These are phyloP conservation scores for Falco berigora DNA, from an alignment of 2,797 vertebrate species.

Conservation along the genomic window DNA sequence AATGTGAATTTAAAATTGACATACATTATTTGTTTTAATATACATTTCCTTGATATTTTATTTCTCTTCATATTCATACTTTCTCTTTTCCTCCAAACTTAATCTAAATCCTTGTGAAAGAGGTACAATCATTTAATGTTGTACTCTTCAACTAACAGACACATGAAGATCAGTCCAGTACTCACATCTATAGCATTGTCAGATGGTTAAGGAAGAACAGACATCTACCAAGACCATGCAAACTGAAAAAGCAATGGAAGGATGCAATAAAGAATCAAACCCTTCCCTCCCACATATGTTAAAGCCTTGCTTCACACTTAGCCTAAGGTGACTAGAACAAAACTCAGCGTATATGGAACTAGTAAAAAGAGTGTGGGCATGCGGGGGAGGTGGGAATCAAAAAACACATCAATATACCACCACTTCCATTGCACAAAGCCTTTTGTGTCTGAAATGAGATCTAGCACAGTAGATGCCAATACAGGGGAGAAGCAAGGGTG, in stretches of 20 bases:
- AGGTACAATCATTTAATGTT: background rate
- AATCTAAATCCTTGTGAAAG: background rate
- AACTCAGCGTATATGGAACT: background rate
- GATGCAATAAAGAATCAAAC: background rate
- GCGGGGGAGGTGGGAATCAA: background rate
- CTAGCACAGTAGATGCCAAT: background rate
- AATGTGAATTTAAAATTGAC: background rate
- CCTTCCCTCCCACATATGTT: background rate
- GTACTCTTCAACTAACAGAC: background rate
- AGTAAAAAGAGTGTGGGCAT: background rate
- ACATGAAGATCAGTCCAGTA: background rate
- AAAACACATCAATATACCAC: background rate
- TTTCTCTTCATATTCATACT: background rate
- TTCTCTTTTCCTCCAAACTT: background rate
- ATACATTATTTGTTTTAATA: background rate
- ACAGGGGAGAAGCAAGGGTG: background rate
- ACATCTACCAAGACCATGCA: background rate
- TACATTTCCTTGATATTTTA: background rate
- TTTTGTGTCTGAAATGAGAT: background rate
- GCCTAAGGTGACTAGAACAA: background rate
- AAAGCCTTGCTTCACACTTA: background rate
- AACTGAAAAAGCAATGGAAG: background rate
- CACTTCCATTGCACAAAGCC: background rate
- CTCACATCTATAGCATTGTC: fast-evolving
- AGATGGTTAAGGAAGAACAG: background rate